These are phyloP conservation scores for Epinephelus coioides DNA, from an alignment of 2,797 vertebrate genomes.

Conservation along the genomic window DNA sequence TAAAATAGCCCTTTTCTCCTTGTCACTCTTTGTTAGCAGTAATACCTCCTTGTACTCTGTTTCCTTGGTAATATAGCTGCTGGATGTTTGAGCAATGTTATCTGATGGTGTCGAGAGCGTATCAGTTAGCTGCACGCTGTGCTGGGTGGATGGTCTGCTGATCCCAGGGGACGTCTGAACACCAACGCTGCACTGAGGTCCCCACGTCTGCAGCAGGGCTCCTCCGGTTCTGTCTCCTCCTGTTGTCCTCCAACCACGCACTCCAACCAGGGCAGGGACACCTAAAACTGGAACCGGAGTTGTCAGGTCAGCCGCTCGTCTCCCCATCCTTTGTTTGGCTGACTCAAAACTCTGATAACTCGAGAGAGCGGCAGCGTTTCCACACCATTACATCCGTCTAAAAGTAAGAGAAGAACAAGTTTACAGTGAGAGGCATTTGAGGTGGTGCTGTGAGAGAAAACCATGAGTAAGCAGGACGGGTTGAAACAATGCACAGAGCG, in stretches of 20 bases:
- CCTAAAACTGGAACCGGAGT: conserved; percentile 86
- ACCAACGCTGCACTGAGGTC: conserved; percentile 82
- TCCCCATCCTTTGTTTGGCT: conserved; percentile 80
- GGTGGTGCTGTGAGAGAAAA: conserved; percentile 38
- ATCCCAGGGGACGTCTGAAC: conserved; percentile 86
- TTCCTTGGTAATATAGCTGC: conserved; percentile 63
- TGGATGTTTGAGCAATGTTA: conserved; percentile 58
- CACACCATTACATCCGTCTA: conserved; percentile 71
- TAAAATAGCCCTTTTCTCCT: conserved; percentile 79
- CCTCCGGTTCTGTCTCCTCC: conserved; percentile 69
- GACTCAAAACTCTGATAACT: conserved; percentile 59
- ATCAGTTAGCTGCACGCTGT: conserved; percentile 55
- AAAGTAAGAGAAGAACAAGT: conserved; percentile 72
- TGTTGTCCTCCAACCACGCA: conserved; percentile 80
- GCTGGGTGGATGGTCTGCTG: conserved; percentile 65
- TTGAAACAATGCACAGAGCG: conserved; percentile 59
- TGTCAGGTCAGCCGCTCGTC: conserved; percentile 83
- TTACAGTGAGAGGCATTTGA: conserved; percentile 58
- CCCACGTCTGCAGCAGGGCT: conserved; percentile 75
- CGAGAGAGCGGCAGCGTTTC: conserved; percentile 52
- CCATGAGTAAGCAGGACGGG: conserved; percentile 61
- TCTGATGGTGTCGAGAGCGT: conserved; percentile 55
- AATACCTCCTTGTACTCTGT: conserved; percentile 58
- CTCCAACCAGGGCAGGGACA: conserved; percentile 83
- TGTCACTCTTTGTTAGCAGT: conserved; percentile 67